Conservation (phyloP, 2,797 vertebrate genomes). For the Rhabdomys pumilio region DNA sequence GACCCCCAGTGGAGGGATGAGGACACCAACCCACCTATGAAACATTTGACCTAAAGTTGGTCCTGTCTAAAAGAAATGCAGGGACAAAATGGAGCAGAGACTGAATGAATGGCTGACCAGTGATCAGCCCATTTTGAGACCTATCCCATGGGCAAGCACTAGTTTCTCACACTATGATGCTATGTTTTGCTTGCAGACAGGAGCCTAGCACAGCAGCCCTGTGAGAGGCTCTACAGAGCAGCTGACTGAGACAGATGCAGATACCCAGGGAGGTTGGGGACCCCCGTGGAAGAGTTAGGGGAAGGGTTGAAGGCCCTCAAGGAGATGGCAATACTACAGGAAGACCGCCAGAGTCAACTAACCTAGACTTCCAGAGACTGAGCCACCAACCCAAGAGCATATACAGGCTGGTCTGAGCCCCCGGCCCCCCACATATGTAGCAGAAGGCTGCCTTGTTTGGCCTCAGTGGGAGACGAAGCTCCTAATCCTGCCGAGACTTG, state of each 20-base stretch:
- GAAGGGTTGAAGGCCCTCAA: not conserved
- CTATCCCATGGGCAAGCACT: not conserved
- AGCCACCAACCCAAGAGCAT: not conserved
- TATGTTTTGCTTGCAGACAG: not conserved
- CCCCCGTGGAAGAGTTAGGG: not conserved
- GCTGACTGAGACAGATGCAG: not conserved
- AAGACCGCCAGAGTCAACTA: not conserved
- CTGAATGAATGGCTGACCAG: not conserved
- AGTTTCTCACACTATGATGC: not conserved
- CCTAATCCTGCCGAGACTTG: not conserved
- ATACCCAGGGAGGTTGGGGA: not conserved
- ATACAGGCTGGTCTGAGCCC: not conserved
- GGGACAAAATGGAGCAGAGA: not conserved
- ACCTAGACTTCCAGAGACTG: not conserved
- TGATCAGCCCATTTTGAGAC: not conserved
- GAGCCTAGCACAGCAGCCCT: not conserved
- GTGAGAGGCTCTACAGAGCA: not conserved
- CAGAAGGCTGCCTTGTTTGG: not conserved
- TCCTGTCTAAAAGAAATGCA: not conserved
- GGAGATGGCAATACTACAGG: not conserved
- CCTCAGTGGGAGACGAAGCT: not conserved
- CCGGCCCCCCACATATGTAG: too few species aligned
- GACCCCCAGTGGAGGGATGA: not conserved
- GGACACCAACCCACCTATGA: not conserved
- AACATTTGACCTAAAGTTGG: not conserved